phyloP scores from a whole-genome alignment of 2,888 invertebrate genomes.

The Drosophila tanythrix region DNA sequence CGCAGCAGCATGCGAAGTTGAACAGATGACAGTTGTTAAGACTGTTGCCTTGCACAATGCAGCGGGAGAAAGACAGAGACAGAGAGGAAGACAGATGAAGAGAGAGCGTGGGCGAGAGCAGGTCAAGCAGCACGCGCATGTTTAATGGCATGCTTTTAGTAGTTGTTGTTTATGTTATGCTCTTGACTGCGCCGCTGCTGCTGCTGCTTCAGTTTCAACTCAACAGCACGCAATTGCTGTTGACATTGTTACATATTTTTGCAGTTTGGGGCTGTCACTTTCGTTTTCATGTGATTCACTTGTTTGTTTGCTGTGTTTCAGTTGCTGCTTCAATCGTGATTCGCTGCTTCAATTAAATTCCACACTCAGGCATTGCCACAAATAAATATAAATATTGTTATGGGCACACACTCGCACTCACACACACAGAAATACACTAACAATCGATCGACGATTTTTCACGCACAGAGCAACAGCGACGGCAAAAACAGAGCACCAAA shows the following conservation, averaged over 20 bases:
- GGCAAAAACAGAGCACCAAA: slow-evolving; percentile 49
- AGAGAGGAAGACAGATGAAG: slow-evolving; percentile 5
- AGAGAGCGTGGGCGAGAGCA: slow-evolving; percentile 69
- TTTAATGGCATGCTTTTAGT: slow-evolving; percentile 42
- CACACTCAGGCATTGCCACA: slow-evolving; percentile 35
- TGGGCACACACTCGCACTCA: slow-evolving; percentile 21
- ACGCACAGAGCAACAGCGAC: slow-evolving; percentile 52
- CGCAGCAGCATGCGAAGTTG: slow-evolving; percentile 18
- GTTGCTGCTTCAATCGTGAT: slow-evolving; percentile 41
- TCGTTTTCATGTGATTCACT: slow-evolving; percentile 64
- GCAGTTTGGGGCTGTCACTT: slow-evolving; percentile 61
- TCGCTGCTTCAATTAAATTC: slow-evolving; percentile 40
- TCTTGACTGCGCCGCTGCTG: slow-evolving; percentile 44
- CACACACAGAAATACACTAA: slow-evolving; percentile 36
- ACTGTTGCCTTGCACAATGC: slow-evolving; percentile 44
- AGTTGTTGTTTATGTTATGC: slow-evolving; percentile 50
- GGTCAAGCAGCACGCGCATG: slow-evolving; percentile 68
- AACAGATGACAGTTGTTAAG: slow-evolving; percentile 69
- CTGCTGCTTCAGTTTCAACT: slow-evolving; percentile 11
- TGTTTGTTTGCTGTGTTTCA: slow-evolving; percentile 43
- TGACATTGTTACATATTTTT: slow-evolving; percentile 69
- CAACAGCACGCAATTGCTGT: slow-evolving; percentile 56
- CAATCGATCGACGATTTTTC: slow-evolving; percentile 55
- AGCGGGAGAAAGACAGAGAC: slow-evolving; percentile 3
- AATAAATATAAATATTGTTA: slow-evolving; percentile 52